A percentile compares a stretch with the other conserved stretches of the same genome.
These are phyloP conservation scores for Dreissena rostriformis DNA, from an alignment of 1,140 invertebrate genomes.

Conservation along the genomic window DNA sequence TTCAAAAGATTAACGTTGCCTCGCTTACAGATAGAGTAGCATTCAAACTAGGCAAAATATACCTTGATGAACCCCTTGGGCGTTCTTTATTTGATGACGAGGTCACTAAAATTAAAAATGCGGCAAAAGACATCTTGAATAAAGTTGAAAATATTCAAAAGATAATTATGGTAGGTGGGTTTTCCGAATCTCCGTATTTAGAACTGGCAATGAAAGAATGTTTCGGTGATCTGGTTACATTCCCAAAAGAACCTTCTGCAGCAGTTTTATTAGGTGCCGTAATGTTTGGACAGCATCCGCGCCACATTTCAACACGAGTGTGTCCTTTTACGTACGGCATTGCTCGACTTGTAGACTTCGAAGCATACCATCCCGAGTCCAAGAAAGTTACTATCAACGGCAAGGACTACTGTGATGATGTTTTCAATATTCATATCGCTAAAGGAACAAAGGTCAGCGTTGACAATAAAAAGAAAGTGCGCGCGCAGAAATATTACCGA, in stretches of 20 bases:
- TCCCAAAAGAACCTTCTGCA: constrained; percentile 26
- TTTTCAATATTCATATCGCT: constrained; percentile 36
- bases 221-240: constrained; percentile 7
- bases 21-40: not conserved
- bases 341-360: constrained; percentile 17
- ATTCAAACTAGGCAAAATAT: constrained; percentile 15
- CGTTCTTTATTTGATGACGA: constrained; percentile 9
- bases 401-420: constrained; percentile 21
- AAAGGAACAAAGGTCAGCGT: constrained; percentile 26
- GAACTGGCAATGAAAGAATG: constrained; percentile 12
- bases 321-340: constrained; percentile 41
- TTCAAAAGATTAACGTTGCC: constrained; percentile 1
- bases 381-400: constrained; percentile 17
- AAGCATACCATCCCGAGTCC: constrained; percentile 9
- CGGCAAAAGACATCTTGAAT: not conserved
- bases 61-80: not conserved
- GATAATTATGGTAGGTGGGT: constrained; percentile 39
- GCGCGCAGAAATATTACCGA: constrained; percentile 54
- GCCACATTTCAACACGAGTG: not conserved
- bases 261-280: constrained; percentile 29
- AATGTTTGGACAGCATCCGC: constrained; percentile 23
- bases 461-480: constrained; percentile 13
- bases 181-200: constrained; percentile 21
- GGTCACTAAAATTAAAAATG: not conserved
- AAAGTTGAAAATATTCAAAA: constrained; percentile 9